Evolutionary conservation across 2,888 invertebrate species (phyloP).

Genomic region (Drosophila basisetae): DNA sequence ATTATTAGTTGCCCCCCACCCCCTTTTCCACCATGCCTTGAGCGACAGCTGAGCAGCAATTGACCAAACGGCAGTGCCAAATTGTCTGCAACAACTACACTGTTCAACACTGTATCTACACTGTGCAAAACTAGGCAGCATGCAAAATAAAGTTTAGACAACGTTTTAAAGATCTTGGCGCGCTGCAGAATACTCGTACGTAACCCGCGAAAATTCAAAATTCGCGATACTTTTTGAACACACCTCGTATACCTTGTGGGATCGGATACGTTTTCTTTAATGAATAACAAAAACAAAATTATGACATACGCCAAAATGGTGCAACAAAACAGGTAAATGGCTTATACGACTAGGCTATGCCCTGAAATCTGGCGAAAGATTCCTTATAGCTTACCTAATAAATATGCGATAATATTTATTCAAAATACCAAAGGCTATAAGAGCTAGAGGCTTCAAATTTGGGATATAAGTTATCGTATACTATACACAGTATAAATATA

Average conservation of each 20-base stretch:
- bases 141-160: background rate
- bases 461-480: background rate
- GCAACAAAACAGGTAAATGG: background rate
- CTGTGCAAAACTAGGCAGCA: background rate
- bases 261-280: background rate
- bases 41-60: constrained; percentile 42
- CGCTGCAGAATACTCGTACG: background rate
- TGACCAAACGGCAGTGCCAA: constrained; percentile 30
- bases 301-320: no score
- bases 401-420: background rate
- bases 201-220: no score
- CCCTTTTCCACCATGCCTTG: background rate
- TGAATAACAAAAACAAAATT: background rate
- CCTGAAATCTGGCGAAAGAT: background rate
- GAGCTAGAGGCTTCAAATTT: no score
- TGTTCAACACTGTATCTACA: constrained; percentile 5
- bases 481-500: background rate
- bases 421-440: background rate
- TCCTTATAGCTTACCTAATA: no score
- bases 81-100: constrained; percentile 37
- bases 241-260: background rate
- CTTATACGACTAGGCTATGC: background rate
- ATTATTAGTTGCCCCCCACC: background rate
- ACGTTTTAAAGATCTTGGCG: no score
- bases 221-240: no score